These are phyloP conservation scores for Popillia japonica DNA, from an alignment of 1,140 invertebrate species.

Conservation along the genomic window DNA sequence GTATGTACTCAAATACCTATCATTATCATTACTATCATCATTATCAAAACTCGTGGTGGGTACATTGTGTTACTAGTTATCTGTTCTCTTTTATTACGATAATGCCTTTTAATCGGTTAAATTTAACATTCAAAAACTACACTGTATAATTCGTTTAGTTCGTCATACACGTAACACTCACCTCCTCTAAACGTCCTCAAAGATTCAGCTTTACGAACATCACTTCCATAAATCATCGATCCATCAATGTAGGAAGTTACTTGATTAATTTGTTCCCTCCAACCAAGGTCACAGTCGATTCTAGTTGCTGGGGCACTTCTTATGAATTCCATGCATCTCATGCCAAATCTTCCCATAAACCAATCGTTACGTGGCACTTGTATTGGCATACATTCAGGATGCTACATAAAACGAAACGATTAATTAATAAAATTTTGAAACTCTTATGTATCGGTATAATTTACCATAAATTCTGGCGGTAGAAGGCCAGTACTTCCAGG, in stretches of 20 bases:
- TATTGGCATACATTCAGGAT: constrained; percentile 86
- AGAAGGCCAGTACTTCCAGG: constrained; percentile 69
- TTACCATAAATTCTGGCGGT: constrained; percentile 69
- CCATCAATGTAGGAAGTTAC: constrained; percentile 91
- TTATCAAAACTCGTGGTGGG: too few relatives aligned
- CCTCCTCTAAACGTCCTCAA: constrained; percentile 76
- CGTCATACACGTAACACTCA: constrained; percentile 33
- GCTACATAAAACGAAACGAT: constrained; percentile 60
- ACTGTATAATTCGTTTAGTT: neutral
- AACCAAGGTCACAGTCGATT: constrained; percentile 74
- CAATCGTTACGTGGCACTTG: constrained; percentile 74
- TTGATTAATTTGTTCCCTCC: constrained; percentile 79
- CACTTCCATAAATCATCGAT: constrained; percentile 91
- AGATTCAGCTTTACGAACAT: constrained; percentile 76
- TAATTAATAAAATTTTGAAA: neutral
- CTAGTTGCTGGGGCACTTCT: constrained; percentile 75
- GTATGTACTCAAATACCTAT: too few relatives aligned
- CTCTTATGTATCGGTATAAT: neutral
- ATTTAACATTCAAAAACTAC: too few relatives aligned
- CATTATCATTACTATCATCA: too few relatives aligned
- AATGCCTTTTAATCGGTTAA: too few relatives aligned
- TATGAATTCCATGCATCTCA: constrained; percentile 80
- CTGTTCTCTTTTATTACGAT: too few relatives aligned
- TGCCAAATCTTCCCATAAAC: constrained; percentile 73
- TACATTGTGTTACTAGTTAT: too few relatives aligned